Conservation (phyloP, 2,888 invertebrate genomes). For the Rambutsinella grinnellia region DNA sequence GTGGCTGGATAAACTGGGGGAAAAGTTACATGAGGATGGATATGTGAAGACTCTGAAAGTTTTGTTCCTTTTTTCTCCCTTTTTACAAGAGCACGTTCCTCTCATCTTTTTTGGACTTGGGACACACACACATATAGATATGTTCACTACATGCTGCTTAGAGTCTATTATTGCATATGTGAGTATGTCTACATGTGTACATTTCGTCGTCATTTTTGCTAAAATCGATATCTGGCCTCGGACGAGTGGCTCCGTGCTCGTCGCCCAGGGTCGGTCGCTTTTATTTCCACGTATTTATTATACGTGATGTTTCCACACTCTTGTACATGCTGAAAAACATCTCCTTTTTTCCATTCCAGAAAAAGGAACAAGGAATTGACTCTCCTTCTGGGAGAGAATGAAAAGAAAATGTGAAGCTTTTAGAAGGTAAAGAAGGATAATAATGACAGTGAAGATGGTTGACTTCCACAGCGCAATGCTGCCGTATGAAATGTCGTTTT, state of each 20-base stretch:
- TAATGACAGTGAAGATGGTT: too few species aligned
- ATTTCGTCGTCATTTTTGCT: conserved; percentile 42
- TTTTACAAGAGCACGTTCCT: not conserved
- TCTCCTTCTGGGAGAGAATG: too few species aligned
- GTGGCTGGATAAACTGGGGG: too few species aligned
- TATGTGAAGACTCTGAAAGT: too few species aligned
- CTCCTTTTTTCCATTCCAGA: too few species aligned
- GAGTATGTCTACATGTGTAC: conserved; percentile 25
- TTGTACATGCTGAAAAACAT: not conserved
- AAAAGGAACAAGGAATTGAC: too few species aligned
- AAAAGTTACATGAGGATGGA: too few species aligned
- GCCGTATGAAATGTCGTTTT: too few species aligned
- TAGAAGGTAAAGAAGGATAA: too few species aligned
- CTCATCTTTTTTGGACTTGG: not conserved
- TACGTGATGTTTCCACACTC: not conserved
- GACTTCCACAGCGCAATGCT: too few species aligned
- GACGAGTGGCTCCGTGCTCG: conserved; percentile 52
- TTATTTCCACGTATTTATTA: not conserved
- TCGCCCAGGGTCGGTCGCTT: conserved; percentile 48
- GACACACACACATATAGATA: not conserved
- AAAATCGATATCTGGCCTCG: conserved; percentile 51
- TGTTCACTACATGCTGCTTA: too few species aligned
- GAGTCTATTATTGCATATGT: not conserved
- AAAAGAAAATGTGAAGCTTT: too few species aligned
- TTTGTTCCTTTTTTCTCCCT: not conserved